phyloP scores from a whole-genome alignment of 2,888 invertebrate genomes.

The Hyppa rectilinea region DNA sequence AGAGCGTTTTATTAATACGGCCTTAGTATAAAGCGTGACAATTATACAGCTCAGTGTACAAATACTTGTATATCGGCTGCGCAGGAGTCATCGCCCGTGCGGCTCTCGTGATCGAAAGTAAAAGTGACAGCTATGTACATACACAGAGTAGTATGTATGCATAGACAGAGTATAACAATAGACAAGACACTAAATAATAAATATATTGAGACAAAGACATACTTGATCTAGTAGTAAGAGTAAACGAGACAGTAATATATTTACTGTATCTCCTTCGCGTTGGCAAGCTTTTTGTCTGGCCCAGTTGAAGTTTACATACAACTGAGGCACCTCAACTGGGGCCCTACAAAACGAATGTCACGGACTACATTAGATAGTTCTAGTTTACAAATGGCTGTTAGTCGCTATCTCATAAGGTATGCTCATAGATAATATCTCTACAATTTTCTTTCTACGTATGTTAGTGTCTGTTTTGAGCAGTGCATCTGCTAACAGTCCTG shows the following conservation, averaged over 20 bases:
- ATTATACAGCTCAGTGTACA: constrained; percentile 28
- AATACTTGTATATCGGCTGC: constrained; percentile 48
- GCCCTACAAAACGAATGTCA: neutral
- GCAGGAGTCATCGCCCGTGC: constrained; percentile 65
- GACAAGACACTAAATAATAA: constrained; percentile 4
- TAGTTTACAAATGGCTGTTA: neutral
- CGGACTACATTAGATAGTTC: neutral
- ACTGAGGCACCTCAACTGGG: too few relatives aligned
- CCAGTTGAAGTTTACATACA: neutral
- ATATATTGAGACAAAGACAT: neutral
- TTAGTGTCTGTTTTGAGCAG: constrained; percentile 23
- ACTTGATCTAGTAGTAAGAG: neutral
- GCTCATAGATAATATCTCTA: neutral
- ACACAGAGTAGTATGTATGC: constrained; percentile 34
- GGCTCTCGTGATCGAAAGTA: constrained; percentile 66
- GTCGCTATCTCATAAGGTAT: neutral
- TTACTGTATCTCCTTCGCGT: neutral
- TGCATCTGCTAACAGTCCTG: constrained; percentile 19
- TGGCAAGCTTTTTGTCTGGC: neutral
- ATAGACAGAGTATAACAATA: neutral
- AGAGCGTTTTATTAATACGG: constrained; percentile 27
- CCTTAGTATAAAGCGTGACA: constrained; percentile 42
- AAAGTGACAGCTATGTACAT: constrained; percentile 60
- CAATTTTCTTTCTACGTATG: constrained; percentile 1
- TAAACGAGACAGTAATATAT: neutral